phyloP scores from a whole-genome alignment of 2,797 vertebrate species.

The Trachops cirrhosus region DNA sequence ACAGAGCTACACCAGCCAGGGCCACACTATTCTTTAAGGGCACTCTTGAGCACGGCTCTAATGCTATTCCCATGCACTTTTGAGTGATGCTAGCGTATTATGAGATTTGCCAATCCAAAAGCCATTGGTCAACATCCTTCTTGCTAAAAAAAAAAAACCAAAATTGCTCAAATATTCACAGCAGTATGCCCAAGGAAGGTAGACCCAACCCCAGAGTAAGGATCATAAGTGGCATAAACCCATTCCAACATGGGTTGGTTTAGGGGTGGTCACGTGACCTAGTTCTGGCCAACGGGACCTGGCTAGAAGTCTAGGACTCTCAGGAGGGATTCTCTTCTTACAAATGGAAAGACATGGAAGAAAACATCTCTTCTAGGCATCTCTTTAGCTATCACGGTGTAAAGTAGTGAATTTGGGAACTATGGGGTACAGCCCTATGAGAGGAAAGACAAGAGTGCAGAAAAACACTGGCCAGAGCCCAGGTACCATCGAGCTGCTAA shows the following conservation, averaged over 20 bases:
- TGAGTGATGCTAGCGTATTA: background rate
- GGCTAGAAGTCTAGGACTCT: background rate
- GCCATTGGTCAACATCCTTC: background rate
- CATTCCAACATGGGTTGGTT: background rate
- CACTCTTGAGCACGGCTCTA: background rate
- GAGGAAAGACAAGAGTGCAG: background rate
- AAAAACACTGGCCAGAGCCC: background rate
- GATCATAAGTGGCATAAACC: background rate
- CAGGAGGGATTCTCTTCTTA: background rate
- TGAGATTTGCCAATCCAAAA: background rate
- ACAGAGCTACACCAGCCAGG: too few species aligned
- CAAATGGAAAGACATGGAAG: background rate
- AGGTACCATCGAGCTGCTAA: background rate
- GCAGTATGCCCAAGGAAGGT: background rate
- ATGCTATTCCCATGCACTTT: accelerated
- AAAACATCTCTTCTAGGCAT: background rate
- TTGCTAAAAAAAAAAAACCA: constrained; percentile 20
- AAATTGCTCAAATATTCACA: background rate
- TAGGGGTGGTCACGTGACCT: background rate
- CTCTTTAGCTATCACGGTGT: background rate
- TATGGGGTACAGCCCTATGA: background rate
- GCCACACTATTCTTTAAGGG: background rate
- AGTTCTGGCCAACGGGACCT: background rate
- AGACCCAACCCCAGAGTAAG: background rate
- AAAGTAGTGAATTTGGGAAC: background rate